Conservation (phyloP, 2,888 invertebrate genomes). For the Tuberolachnus salignus region DNA sequence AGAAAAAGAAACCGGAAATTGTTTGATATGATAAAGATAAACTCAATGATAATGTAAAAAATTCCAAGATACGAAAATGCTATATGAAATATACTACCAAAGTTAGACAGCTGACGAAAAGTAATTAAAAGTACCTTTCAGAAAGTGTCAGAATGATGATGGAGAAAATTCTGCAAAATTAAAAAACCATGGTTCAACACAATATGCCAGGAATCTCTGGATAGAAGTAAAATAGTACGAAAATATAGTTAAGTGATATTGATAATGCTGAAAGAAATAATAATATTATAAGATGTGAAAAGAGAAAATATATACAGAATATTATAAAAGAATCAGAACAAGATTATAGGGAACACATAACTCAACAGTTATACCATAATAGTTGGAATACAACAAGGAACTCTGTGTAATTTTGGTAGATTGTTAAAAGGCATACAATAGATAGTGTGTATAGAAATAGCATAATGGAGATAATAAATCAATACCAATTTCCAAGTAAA, state of each 20-base stretch:
- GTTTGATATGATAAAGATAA: too few relatives aligned
- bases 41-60: too few relatives aligned
- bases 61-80: too few relatives aligned
- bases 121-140: neutral
- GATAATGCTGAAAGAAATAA: neutral
- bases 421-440: neutral
- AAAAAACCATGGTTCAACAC: neutral
- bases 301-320: neutral
- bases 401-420: neutral
- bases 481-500: too few relatives aligned
- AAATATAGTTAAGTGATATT: neutral
- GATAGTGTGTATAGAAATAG: too few relatives aligned
- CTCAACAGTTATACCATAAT: neutral
- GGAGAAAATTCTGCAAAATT: neutral
- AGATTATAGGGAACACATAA: neutral
- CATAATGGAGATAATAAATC: too few relatives aligned
- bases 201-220: neutral
- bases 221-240: slow-evolving; percentile 9
- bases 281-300: neutral
- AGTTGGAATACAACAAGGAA: neutral
- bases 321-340: neutral
- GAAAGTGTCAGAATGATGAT: neutral
- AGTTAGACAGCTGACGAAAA: neutral
- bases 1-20: too few relatives aligned
- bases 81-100: too few relatives aligned